These are phyloP conservation scores for Chiridota heheva DNA, from an alignment of 35 echinoderm and acorn worm genomes.

Conservation along the genomic window DNA sequence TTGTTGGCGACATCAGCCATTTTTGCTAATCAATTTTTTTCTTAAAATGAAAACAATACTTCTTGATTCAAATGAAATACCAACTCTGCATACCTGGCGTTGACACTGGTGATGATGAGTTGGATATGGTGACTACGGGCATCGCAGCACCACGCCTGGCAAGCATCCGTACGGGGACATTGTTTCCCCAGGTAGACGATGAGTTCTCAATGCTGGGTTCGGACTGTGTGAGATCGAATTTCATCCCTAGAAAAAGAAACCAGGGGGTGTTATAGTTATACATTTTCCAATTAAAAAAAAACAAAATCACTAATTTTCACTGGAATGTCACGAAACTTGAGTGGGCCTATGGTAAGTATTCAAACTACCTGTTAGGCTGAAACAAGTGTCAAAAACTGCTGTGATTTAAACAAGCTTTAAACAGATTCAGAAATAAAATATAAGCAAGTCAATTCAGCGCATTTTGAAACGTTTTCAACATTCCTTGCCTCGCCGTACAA, in stretches of 20 bases:
- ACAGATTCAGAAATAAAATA: not conserved
- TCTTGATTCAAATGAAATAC: too few relatives aligned
- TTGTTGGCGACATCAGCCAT: too few relatives aligned
- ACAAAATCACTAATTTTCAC: not conserved
- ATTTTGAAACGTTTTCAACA: too few relatives aligned
- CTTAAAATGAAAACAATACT: too few relatives aligned
- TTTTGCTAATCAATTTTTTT: too few relatives aligned
- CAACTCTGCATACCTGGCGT: too few relatives aligned
- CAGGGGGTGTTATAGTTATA: not conserved
- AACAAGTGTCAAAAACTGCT: not conserved
- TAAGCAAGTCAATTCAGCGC: too few relatives aligned
- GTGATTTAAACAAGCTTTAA: too few relatives aligned
- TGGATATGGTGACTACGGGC: conserved; percentile 44
- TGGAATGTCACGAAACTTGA: not conserved
- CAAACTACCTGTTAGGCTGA: not conserved
- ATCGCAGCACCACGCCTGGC: conserved; percentile 79
- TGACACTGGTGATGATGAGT: conserved; percentile 53
- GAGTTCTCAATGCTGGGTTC: conserved; percentile 53
- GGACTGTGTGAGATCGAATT: conserved; percentile 72
- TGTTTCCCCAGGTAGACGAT: conserved; percentile 60
- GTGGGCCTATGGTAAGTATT: not conserved
- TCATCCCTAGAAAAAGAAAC: conserved; percentile 66
- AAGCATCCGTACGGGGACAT: conserved; percentile 83
- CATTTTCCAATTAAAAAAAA: not conserved
- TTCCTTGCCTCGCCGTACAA: too few relatives aligned